These are phyloP conservation scores for Polypedilum vanderplanki DNA, from an alignment of 1,140 invertebrate genomes.

Conservation along the genomic window DNA sequence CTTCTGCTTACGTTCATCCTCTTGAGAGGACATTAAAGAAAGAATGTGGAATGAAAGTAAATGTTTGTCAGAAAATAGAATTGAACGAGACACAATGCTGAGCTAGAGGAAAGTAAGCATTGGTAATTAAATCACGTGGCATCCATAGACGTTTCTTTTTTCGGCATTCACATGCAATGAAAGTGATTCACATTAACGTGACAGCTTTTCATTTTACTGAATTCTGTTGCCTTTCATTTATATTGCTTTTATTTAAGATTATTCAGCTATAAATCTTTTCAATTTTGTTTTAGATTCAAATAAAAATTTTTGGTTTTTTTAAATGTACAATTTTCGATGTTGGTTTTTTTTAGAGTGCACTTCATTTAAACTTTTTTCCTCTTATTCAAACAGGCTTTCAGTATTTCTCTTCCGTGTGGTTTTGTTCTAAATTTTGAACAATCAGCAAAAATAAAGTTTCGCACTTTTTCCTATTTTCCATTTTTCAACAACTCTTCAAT, in stretches of 20 bases:
- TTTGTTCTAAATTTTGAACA: neutral
- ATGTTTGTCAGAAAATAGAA: slow-evolving; percentile 2
- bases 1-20: slow-evolving; percentile 2
- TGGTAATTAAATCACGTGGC: slow-evolving; percentile 27
- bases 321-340: no score
- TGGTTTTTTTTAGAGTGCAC: no score
- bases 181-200: slow-evolving; percentile 20
- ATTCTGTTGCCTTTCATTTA: neutral
- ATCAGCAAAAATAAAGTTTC: no score
- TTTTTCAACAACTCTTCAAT: no score
- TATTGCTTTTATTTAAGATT: neutral
- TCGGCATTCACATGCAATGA: neutral
- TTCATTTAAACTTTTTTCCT: no score
- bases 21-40: neutral
- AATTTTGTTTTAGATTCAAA: no score
- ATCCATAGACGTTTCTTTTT: neutral
- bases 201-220: neutral
- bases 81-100: neutral
- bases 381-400: neutral
- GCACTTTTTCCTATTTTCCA: no score
- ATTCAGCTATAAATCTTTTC: no score
- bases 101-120: neutral
- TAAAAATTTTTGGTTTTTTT: no score
- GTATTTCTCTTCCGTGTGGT: neutral
- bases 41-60: slow-evolving; percentile 25